These are phyloP conservation scores for Rhineura floridana DNA, from an alignment of 2,113 vertebrate genomes.

Conservation along the genomic window DNA sequence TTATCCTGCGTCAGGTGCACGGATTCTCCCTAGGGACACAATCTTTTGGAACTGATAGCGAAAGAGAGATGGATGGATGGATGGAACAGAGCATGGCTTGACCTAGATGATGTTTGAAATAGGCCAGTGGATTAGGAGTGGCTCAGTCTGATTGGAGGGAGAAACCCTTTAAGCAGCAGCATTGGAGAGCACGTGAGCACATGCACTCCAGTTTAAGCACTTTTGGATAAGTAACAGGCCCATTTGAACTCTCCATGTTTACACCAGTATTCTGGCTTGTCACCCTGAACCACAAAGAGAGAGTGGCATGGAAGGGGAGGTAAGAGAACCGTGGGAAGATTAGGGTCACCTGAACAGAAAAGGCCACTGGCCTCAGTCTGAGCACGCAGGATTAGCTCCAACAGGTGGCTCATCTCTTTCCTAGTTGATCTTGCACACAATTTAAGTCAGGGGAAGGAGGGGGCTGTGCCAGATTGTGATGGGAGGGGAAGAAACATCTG, in stretches of 20 bases:
- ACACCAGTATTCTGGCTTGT: conserved; percentile 65
- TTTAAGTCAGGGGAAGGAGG: neutral
- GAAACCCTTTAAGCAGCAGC: neutral
- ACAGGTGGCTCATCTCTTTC: fast-evolving
- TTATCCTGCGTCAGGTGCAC: conserved; percentile 53
- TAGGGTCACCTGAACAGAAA: conserved; percentile 65
- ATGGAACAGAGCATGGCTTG: conserved; percentile 43
- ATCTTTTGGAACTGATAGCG: neutral
- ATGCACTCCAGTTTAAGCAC: neutral
- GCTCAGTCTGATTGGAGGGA: neutral
- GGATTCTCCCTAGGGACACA: neutral
- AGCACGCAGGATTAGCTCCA: conserved; percentile 53
- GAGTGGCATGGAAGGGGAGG: neutral
- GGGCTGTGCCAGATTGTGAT: too few relatives aligned
- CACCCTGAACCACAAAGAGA: neutral
- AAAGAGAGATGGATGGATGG: conserved; percentile 2
- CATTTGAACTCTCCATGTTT: conserved; percentile 9
- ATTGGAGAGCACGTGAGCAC: fast-evolving
- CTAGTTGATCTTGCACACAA: conserved; percentile 2
- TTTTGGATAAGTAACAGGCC: conserved; percentile 54
- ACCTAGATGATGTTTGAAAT: conserved; percentile 59
- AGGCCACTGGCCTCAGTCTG: neutral
- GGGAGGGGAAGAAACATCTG: neutral
- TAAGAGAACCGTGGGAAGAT: conserved; percentile 46
- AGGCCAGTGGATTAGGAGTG: conserved; percentile 60